Conservation (phyloP, 2,888 invertebrate species). For the Cepaea hortensis region DNA sequence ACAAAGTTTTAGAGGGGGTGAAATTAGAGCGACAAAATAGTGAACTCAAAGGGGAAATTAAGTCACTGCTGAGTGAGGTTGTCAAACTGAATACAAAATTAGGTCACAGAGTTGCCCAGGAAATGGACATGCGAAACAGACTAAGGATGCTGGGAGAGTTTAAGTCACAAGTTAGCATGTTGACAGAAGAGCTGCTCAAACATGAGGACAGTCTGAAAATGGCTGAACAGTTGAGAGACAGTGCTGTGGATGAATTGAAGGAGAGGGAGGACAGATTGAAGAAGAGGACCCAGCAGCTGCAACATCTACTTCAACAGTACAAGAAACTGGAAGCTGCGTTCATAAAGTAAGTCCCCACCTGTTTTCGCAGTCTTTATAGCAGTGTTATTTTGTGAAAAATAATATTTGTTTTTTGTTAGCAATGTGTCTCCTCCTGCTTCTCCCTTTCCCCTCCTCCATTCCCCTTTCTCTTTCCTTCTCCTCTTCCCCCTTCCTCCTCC, state of each 20-base stretch:
- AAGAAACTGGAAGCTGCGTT: slow-evolving; percentile 43
- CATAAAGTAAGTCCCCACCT: slow-evolving; percentile 25
- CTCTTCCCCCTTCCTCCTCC: too few species aligned
- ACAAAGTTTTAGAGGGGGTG: slow-evolving; percentile 6
- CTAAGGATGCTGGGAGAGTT: not conserved
- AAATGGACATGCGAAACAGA: slow-evolving; percentile 3
- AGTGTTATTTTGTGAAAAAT: too few species aligned
- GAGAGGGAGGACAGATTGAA: slow-evolving; percentile 35
- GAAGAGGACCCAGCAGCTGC: slow-evolving; percentile 35
- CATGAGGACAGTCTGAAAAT: not conserved
- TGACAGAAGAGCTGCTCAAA: not conserved
- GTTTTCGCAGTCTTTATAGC: not conserved
- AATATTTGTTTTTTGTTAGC: not conserved
- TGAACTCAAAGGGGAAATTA: slow-evolving; percentile 10
- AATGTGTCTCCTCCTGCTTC: not conserved
- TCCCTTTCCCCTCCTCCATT: too few species aligned
- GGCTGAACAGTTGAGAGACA: not conserved
- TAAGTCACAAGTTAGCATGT: not conserved
- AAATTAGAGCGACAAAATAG: slow-evolving; percentile 10
- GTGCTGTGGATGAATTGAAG: slow-evolving; percentile 8
- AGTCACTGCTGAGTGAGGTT: slow-evolving; percentile 4
- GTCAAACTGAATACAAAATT: not conserved
- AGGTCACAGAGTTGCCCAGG: not conserved
- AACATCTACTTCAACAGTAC: slow-evolving; percentile 20
- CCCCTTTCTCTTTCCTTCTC: too few species aligned